Evolutionary conservation across 2,113 vertebrate species (phyloP), one percentile per base, ranked within the genome.

Genomic region (Mesembrinibis cayennensis): DNA sequence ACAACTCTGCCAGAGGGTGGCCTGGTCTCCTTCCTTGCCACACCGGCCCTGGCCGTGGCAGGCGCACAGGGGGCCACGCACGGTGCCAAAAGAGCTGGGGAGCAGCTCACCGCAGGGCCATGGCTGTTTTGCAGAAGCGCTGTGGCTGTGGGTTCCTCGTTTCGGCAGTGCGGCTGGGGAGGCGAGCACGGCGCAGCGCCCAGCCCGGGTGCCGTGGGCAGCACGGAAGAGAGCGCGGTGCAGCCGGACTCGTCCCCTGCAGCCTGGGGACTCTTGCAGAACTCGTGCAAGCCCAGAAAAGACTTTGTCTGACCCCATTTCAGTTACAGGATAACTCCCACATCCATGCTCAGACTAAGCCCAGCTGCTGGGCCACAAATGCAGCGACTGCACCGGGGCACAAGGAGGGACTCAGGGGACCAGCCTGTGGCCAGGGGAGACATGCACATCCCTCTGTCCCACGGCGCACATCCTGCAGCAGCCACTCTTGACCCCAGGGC

Each of bases 61-160:
- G 32, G 30, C 2, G 2, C 2, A 3, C 0, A 2, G 10, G 18
- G 32, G 42, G 16, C 2, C 13, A 32, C 0, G 18, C 14, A 7
- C 0, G 3, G 26, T 21, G 52, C 65, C 2, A 1, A 29, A 25
- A 36, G 32, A 12, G 6, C 63, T 20, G 49, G 25, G 50, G 50
- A 40, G 70, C 32, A 36, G 58, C 25, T 61, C 29, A 1, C 6
- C 0, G 4, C 4, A 9, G 40, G 44, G 34, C 30, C 26, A 3
- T 0, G 2, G 67, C 67, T 34, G 21, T 16, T 56, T 25, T 27
- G 53, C 53, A 50, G 70, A 49, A 56, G 10, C 1, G 2, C 52
- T 23, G 15, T 21, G 40, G 59, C 72, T 0, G 0, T 0, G 2
- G 29, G 49, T 29, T 84, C 72, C 83, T 67, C 10, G 3, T 44